phyloP scores from a whole-genome alignment of 2,888 invertebrate genomes.

The Trachelus tabidus region DNA sequence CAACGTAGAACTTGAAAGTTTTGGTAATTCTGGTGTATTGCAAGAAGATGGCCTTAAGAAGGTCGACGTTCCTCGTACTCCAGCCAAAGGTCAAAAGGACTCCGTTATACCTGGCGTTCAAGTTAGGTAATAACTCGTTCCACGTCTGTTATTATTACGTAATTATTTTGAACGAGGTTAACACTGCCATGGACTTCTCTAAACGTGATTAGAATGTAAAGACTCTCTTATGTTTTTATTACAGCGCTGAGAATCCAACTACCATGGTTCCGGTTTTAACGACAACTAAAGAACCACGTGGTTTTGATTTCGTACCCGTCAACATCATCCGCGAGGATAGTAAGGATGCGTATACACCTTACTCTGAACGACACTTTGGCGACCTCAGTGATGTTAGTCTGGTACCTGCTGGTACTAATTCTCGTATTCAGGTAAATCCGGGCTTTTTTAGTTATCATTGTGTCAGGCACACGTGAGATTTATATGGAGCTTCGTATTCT shows the following conservation, averaged over 20 bases:
- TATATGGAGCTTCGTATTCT: constrained; percentile 69
- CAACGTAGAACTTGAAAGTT: constrained; percentile 55
- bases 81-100: constrained; percentile 37
- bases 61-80: constrained; percentile 39
- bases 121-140: constrained; percentile 41
- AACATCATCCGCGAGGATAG: constrained; percentile 61
- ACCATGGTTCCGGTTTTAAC: constrained; percentile 61
- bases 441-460: background rate
- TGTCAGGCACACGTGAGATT: background rate
- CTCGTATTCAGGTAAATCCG: constrained; percentile 55
- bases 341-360: constrained; percentile 50
- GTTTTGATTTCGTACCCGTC: constrained; percentile 61
- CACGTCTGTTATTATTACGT: background rate
- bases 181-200: background rate
- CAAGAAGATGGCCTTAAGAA: constrained; percentile 50
- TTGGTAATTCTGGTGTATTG: constrained; percentile 53
- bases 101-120: constrained; percentile 53
- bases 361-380: constrained; percentile 53
- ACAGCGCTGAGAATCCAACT: constrained; percentile 58
- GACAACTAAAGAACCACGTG: constrained; percentile 50
- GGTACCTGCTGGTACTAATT: constrained; percentile 60
- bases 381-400: constrained; percentile 59
- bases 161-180: constrained; percentile 2
- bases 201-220: background rate
- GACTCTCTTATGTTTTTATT: background rate